Base-by-base conservation (phyloP, 2,888 invertebrate species). In the Ornithoptera alexandrae region DNA sequence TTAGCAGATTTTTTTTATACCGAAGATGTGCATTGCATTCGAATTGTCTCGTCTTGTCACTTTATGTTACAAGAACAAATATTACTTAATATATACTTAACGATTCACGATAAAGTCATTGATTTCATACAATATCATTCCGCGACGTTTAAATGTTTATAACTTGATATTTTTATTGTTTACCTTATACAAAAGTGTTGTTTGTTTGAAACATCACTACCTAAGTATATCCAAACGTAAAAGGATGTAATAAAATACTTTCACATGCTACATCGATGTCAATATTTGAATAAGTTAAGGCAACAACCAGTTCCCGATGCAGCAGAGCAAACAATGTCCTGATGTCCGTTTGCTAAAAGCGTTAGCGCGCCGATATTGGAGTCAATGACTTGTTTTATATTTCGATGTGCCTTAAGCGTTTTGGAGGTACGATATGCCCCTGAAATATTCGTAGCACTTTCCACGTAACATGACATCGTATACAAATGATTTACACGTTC, bases 241-340 rank as follows among this genome's bases (percentile, higher is more conserved):
- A 68, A 68, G 58, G 68, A 46, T 2, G 24, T 24, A 63, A 58
- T 68, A 68, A 68, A 62, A 20, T 66, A 66, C 66, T 62, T 18
- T 4, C 10, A 20, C 53, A 62, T 62, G 56, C 62, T 62, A 56
- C 42, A 24, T 67, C 62, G 12, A 58, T 58, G 46, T 68, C 62
- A 68, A 68, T 68, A 68, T 68, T 68, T 62, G 58, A 46, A 57
- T 58, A 68, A 62, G 20, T 62, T 62, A 62, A 39, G 36, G 30
- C 42, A 53, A 60, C 17, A 22, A 12, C 36, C 17, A 22, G 65
- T 59, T 65, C 42, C 58, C 46, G 24, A 24, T 46, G 53, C 10
- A 58, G 42, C 39, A 24, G 57, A 12, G 8, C 56, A 53, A 67
- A 36, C 39, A 60, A 60, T 53, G 53, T 18, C n/a, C 18, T 53